Evolutionary conservation across 1,140 invertebrate species (phyloP).

Genomic region (Cydia strobilella): DNA sequence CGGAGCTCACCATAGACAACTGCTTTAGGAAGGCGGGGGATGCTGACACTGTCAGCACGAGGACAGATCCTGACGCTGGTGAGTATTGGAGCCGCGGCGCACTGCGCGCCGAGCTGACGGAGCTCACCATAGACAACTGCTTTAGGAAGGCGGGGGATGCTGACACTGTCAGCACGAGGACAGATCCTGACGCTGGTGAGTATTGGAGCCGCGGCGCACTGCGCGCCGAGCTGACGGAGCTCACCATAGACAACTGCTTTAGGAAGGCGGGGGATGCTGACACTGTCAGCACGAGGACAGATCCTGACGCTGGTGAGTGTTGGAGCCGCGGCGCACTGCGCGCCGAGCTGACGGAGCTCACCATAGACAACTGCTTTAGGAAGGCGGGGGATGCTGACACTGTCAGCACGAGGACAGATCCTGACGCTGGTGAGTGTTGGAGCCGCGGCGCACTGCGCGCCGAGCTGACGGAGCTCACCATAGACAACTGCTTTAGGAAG

Average conservation of each 20-base stretch:
- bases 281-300: slow-evolving; percentile 80
- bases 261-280: slow-evolving; percentile 81
- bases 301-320: slow-evolving; percentile 44
- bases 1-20: slow-evolving; percentile 90
- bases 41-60: slow-evolving; percentile 80
- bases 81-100: slow-evolving; percentile 87
- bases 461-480: slow-evolving; percentile 89
- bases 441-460: slow-evolving; percentile 90
- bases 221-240: slow-evolving; percentile 90
- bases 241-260: slow-evolving; percentile 90
- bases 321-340: slow-evolving; percentile 89
- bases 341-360: slow-evolving; percentile 90
- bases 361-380: slow-evolving; percentile 88
- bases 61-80: slow-evolving; percentile 51
- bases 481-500: slow-evolving; percentile 87
- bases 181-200: slow-evolving; percentile 49
- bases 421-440: slow-evolving; percentile 55
- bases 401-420: slow-evolving; percentile 77
- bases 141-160: slow-evolving; percentile 83
- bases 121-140: slow-evolving; percentile 89
- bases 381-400: slow-evolving; percentile 81
- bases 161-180: slow-evolving; percentile 80
- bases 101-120: slow-evolving; percentile 91
- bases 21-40: slow-evolving; percentile 84
- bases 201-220: slow-evolving; percentile 88